phyloP scores from a whole-genome alignment of 2,113 vertebrate genomes.

The Atlantisia rogersi region DNA sequence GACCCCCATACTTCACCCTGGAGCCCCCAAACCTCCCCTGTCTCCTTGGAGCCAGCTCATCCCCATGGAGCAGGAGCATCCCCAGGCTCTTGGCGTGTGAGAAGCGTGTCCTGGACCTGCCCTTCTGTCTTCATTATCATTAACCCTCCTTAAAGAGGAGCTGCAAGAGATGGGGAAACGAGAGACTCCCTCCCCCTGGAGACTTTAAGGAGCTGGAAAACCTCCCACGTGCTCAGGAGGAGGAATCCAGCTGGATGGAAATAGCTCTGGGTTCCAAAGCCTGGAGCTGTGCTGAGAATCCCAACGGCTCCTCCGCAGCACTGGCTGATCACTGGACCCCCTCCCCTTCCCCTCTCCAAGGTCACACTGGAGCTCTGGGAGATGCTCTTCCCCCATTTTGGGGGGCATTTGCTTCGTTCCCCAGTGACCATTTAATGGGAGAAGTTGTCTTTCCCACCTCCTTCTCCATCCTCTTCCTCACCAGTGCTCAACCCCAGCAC shows the following conservation, averaged over 20 bases:
- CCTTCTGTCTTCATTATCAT: background rate
- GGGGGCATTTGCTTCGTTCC: background rate
- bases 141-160: constrained; percentile 18
- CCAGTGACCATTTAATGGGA: background rate
- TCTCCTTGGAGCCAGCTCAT: fast-evolving
- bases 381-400: fast-evolving
- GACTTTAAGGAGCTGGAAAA: background rate
- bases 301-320: background rate
- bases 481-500: no score
- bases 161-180: constrained; percentile 27
- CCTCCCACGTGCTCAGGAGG: background rate
- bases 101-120: background rate
- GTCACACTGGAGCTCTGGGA: background rate
- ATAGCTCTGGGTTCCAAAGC: background rate
- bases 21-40: background rate
- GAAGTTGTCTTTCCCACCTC: background rate
- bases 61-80: fast-evolving
- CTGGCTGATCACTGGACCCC: background rate
- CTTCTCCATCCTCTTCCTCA: background rate
- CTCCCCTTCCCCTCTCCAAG: no score
- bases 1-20: background rate
- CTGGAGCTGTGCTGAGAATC: background rate
- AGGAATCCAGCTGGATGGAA: background rate
- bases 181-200: background rate
- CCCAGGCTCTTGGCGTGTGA: background rate